Conservation (phyloP, 2,113 vertebrate genomes). For the Amblyornis subalaris region DNA sequence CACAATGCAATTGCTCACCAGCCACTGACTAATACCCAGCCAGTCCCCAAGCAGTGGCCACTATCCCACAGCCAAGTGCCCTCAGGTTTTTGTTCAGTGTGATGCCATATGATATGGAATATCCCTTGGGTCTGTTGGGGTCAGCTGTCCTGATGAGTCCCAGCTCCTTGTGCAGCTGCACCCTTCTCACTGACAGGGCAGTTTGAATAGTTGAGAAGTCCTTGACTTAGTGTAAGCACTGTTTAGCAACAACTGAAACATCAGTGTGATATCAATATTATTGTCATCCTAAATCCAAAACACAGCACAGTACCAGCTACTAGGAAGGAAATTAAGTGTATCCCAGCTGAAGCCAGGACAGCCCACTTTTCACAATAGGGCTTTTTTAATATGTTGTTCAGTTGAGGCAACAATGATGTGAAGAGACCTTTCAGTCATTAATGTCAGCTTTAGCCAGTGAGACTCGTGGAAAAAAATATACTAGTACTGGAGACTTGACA, state of each 20-base stretch:
- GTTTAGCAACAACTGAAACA: not conserved
- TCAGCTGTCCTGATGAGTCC: not conserved
- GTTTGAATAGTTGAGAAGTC: not conserved
- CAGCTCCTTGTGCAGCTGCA: not conserved
- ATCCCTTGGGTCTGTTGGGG: too few species aligned
- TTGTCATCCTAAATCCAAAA: not conserved
- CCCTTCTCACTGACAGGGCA: not conserved
- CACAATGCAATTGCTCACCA: not conserved
- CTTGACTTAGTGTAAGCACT: not conserved
- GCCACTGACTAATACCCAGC: not conserved
- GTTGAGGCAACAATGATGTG: not conserved
- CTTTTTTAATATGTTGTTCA: not conserved
- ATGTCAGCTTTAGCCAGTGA: not conserved
- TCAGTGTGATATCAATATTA: not conserved
- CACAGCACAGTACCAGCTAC: not conserved
- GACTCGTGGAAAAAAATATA: not conserved
- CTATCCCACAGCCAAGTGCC: not conserved
- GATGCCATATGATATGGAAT: not conserved
- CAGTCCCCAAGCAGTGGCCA: too few species aligned
- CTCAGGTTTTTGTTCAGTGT: not conserved
- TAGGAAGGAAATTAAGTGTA: not conserved
- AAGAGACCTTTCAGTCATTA: not conserved
- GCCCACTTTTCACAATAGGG: not conserved
- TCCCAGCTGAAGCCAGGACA: not conserved
- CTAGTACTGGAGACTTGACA: not conserved